A percentile compares a stretch with the other conserved stretches of the same genome.
Evolutionary conservation across 92 coral and sea anemone species (phyloP).

Genomic region (Umimayanthus chanpuru): DNA sequence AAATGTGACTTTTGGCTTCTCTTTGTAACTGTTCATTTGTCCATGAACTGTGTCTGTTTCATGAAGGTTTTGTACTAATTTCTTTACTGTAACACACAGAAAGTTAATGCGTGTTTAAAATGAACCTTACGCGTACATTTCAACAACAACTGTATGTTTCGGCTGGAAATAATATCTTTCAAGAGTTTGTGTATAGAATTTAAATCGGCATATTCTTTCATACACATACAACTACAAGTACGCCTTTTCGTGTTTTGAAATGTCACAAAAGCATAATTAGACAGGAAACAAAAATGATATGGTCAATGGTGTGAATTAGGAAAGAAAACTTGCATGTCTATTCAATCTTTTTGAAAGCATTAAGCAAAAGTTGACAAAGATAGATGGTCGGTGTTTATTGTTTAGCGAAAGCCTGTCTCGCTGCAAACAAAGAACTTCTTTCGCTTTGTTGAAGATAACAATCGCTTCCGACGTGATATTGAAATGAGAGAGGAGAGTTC

Average conservation of each 20-base stretch:
- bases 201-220: conserved; percentile 26
- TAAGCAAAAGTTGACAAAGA: conserved; percentile 43
- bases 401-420: conserved; percentile 50
- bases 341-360: conserved; percentile 22
- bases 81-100: background rate
- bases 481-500: conserved; percentile 21
- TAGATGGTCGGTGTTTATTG: conserved; percentile 57
- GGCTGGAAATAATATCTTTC: background rate
- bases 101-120: background rate
- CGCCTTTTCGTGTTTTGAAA: conserved; percentile 10
- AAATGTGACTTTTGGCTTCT: conserved; percentile 22
- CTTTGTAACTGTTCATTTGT: conserved; percentile 31
- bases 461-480: conserved; percentile 19
- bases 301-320: conserved; percentile 38
- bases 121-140: background rate
- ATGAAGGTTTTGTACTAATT: background rate
- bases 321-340: conserved; percentile 32
- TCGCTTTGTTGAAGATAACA: conserved; percentile 48
- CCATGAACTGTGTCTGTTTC: background rate
- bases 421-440: conserved; percentile 64
- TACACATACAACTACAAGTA: background rate
- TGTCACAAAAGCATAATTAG: conserved; percentile 28
- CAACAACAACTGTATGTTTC: background rate
- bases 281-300: conserved; percentile 21
- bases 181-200: background rate